Evolutionary conservation across 2,797 vertebrate genomes (phyloP).

Genomic region (Dipus sagitta): DNA sequence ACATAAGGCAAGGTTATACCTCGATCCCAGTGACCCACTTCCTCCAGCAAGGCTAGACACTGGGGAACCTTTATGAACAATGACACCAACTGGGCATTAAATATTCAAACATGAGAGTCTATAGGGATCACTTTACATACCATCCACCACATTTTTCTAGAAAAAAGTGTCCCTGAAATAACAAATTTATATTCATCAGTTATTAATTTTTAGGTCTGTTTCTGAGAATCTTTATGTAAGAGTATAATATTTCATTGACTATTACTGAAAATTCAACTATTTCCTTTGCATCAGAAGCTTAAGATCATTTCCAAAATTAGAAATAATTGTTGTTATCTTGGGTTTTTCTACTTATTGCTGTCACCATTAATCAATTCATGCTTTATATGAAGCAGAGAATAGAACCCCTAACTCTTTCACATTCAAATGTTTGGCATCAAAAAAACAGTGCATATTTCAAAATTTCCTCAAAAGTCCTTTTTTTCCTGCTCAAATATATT

Average conservation of each 20-base stretch:
- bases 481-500: not conserved
- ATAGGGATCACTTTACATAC: too few species aligned
- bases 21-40: too few species aligned
- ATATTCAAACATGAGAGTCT: too few species aligned
- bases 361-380: not conserved
- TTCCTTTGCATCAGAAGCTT: not conserved
- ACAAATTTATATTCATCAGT: not conserved
- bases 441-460: not conserved
- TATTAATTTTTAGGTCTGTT: not conserved
- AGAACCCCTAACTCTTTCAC: not conserved
- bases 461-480: not conserved
- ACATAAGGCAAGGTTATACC: too few species aligned
- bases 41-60: too few species aligned
- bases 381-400: not conserved
- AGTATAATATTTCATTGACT: not conserved
- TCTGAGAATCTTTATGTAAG: not conserved
- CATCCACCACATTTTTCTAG: too few species aligned
- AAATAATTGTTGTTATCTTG: not conserved
- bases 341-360: not conserved
- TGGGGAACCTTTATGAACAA: too few species aligned
- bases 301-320: not conserved
- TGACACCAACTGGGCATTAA: too few species aligned
- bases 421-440: not conserved
- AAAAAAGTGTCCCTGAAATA: too few species aligned
- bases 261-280: not conserved